Evolutionary conservation across 2,113 vertebrate genomes (phyloP).

Genomic region (Promerops cafer): DNA sequence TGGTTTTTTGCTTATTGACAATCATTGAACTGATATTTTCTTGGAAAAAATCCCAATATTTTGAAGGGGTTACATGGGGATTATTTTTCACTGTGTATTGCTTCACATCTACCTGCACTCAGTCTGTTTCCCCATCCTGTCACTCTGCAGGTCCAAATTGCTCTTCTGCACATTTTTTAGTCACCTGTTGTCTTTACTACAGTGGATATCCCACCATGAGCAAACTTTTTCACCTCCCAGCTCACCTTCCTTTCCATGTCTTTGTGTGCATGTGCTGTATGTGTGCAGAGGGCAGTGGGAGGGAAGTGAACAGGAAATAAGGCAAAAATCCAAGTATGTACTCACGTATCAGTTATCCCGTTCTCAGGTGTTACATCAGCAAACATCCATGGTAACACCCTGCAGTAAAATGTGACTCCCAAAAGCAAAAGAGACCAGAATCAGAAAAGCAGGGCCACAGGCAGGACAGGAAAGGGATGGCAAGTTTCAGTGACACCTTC

Average conservation of each 20-base stretch:
- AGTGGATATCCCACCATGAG: fast-evolving
- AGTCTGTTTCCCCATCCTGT: not conserved
- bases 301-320: not conserved
- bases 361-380: not conserved
- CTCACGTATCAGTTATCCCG: not conserved
- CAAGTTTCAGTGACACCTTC: fast-evolving
- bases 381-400: not conserved
- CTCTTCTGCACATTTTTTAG: not conserved
- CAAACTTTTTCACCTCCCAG: not conserved
- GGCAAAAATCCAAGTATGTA: not conserved
- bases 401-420: not conserved
- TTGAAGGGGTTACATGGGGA: not conserved
- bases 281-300: not conserved
- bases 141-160: not conserved
- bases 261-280: fast-evolving
- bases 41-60: not conserved
- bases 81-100: not conserved
- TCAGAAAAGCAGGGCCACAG: not conserved
- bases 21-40: not conserved
- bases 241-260: not conserved
- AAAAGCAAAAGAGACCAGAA: not conserved
- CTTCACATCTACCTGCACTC: not conserved
- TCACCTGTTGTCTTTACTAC: not conserved
- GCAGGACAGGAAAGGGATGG: not conserved
- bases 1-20: not conserved